phyloP scores from a whole-genome alignment of 2,797 vertebrate species.

The Peromyscus aztecus region DNA sequence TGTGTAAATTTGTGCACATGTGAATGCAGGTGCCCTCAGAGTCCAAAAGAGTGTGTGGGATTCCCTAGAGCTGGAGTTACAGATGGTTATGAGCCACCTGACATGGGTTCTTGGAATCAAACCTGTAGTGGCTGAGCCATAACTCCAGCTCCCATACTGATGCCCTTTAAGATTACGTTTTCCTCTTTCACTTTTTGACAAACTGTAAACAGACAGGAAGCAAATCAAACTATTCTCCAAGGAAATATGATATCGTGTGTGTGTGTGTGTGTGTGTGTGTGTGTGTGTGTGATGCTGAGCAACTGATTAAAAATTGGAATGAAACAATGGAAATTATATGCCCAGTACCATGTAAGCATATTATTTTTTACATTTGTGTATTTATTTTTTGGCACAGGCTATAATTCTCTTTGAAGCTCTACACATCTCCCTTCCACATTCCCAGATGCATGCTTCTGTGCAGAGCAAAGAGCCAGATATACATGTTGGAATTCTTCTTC shows the following conservation, averaged over 20 bases:
- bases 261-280: not conserved
- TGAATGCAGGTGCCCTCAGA: too few species aligned
- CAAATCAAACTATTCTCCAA: conserved; percentile 46
- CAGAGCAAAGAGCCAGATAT: not conserved
- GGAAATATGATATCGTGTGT: not conserved
- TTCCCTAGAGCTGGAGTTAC: not conserved
- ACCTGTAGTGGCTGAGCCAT: not conserved
- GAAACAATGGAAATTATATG: not conserved
- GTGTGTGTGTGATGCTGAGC: not conserved
- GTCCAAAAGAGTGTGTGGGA: not conserved
- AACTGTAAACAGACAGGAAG: not conserved
- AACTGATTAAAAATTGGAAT: conserved; percentile 36
- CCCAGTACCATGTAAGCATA: not conserved
- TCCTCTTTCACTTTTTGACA: not conserved
- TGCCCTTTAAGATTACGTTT: not conserved
- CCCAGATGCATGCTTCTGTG: not conserved
- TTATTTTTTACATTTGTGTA: conserved; percentile 12
- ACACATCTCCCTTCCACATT: not conserved
- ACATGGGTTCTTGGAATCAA: not conserved
- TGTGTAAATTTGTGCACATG: not conserved
- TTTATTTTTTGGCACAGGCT: conserved; percentile 7
- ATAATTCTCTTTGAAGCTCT: not conserved
- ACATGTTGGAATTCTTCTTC: not conserved
- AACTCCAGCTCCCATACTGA: not conserved
- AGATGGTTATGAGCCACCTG: not conserved